These are phyloP conservation scores for Drosophila navojoa DNA, from an alignment of 1,140 invertebrate genomes.

Conservation along the genomic window DNA sequence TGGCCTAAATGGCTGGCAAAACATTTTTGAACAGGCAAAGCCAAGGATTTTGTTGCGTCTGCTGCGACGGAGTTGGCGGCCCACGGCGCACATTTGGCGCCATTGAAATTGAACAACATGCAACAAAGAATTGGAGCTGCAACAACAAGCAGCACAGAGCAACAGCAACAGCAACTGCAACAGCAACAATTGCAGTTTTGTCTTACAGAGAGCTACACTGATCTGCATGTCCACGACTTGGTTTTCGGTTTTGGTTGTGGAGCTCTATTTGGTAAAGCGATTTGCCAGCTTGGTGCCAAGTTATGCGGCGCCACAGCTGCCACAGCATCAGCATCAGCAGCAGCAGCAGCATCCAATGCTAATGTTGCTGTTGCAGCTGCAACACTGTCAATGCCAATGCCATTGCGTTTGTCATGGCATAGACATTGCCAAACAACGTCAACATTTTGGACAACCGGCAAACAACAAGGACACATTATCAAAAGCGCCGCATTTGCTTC, in stretches of 20 bases:
- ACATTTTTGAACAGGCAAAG: constrained; percentile 56
- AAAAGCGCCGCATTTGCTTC: constrained; percentile 72
- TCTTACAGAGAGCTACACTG: constrained; percentile 17
- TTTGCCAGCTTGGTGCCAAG: constrained; percentile 79
- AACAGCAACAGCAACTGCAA: constrained; percentile 20
- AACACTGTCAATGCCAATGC: constrained; percentile 54
- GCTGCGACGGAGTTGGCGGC: constrained; percentile 47
- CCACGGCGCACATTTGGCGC: constrained; percentile 77
- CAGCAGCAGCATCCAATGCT: constrained; percentile 38
- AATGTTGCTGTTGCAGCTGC: constrained; percentile 38
- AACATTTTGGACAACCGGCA: constrained; percentile 45
- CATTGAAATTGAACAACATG: constrained; percentile 76
- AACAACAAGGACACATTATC: constrained; percentile 56
- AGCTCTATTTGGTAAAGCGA: constrained; percentile 77
- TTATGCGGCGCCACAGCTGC: constrained; percentile 59
- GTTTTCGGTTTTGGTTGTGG: constrained; percentile 22
- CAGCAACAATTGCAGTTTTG: constrained; percentile 5
- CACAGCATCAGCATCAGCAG: constrained; percentile 23
- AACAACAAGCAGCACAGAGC: constrained; percentile 23
- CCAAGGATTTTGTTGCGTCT: constrained; percentile 70
- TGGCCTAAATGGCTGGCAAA: constrained; percentile 60
- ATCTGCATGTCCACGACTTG: constrained; percentile 55
- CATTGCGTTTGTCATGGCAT: constrained; percentile 70
- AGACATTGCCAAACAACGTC: constrained; percentile 43
- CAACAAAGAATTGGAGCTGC: constrained; percentile 54